Evolutionary conservation across 2,888 invertebrate species (phyloP).

Genomic region (Pheosia tremula): DNA sequence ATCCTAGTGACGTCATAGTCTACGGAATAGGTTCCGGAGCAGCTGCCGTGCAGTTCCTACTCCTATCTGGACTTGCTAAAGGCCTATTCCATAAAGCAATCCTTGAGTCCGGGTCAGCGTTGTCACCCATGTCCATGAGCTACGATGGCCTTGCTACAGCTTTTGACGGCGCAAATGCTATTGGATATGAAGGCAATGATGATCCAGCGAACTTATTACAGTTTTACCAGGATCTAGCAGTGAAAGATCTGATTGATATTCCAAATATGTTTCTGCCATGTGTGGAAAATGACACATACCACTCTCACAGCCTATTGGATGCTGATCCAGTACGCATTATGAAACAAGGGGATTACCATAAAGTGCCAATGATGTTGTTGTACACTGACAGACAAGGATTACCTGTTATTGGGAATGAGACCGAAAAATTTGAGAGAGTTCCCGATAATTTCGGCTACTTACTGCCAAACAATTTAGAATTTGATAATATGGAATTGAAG

Average conservation of each 20-base stretch:
- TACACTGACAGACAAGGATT: constrained; percentile 52
- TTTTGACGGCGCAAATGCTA: constrained; percentile 62
- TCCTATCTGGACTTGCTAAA: constrained; percentile 58
- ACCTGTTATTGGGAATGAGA: constrained; percentile 40
- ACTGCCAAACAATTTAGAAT: constrained; percentile 65
- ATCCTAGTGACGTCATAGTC: constrained; percentile 63
- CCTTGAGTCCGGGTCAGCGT: constrained; percentile 68
- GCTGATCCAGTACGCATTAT: constrained; percentile 59
- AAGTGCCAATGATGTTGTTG: constrained; percentile 61
- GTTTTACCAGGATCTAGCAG: constrained; percentile 51
- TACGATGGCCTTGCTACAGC: constrained; percentile 58
- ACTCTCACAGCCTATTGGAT: constrained; percentile 49
- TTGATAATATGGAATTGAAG: constrained; percentile 45
- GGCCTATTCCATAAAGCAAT: constrained; percentile 67
- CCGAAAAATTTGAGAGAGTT: constrained; percentile 40
- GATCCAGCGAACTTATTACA: constrained; percentile 43
- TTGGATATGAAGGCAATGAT: constrained; percentile 66
- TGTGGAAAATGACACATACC: constrained; percentile 50
- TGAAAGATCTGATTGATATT: constrained; percentile 40
- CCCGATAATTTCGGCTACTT: constrained; percentile 56
- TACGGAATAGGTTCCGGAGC: constrained; percentile 73
- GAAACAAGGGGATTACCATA: constrained; percentile 47
- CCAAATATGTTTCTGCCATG: constrained; percentile 59
- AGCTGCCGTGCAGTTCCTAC: constrained; percentile 60
- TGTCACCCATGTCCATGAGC: constrained; percentile 60